Evolutionary conservation across 2,888 invertebrate genomes (phyloP).

Genomic region (Icerya purchasi): DNA sequence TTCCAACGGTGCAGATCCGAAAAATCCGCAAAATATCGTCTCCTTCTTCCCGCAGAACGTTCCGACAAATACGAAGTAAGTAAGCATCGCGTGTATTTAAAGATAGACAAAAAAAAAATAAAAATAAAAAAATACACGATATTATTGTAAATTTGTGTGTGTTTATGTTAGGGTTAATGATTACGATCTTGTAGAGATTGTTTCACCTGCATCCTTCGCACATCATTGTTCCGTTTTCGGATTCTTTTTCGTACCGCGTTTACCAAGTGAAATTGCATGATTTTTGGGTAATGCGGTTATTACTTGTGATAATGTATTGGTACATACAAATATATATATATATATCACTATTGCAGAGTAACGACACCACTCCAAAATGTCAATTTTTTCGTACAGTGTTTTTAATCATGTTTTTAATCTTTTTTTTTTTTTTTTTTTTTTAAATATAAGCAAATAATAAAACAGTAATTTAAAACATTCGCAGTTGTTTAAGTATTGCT

Average conservation of each 20-base stretch:
- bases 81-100: background rate
- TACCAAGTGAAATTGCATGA: too few relatives aligned
- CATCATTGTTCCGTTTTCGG: too few relatives aligned
- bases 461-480: too few relatives aligned
- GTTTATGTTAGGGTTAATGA: slow-evolving; percentile 1
- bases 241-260: too few relatives aligned
- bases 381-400: background rate
- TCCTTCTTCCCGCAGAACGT: slow-evolving; percentile 10
- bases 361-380: too few relatives aligned
- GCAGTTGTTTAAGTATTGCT: too few relatives aligned
- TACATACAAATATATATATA: too few relatives aligned
- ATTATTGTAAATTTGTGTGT: background rate
- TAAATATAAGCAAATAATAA: too few relatives aligned
- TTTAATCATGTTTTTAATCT: background rate
- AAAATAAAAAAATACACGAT: background rate
- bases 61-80: slow-evolving; percentile 8
- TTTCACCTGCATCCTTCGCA: too few relatives aligned
- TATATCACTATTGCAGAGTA: too few relatives aligned
- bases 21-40: slow-evolving; percentile 10
- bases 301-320: too few relatives aligned
- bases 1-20: slow-evolving; percentile 8
- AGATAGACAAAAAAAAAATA: background rate
- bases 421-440: background rate
- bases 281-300: too few relatives aligned
- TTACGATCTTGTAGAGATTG: background rate